Evolutionary conservation across 2,888 invertebrate genomes (phyloP), one percentile per base, ranked within the genome.

Genomic region (Hybos culiciformis): DNA sequence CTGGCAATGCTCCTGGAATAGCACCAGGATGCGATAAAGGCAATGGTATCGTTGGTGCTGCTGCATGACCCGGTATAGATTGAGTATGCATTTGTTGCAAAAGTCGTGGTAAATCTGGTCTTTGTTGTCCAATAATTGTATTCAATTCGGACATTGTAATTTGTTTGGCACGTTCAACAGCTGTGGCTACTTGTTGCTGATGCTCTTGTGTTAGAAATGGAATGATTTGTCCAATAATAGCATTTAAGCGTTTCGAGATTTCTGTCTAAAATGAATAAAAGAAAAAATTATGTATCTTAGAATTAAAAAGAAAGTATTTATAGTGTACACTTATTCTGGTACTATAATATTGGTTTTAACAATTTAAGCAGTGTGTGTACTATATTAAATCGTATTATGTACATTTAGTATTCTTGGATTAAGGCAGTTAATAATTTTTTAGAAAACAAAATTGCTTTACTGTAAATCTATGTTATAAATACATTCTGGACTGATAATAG

Each of bases 1-100:
- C 77, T 36, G 77, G 76, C 23, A 71, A 75, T 1, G 20, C 43
- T 23, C 48, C 48, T 18, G 51, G 42, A 67, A 70, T 72, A 38
- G 74, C 60, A 18, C 75, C 75, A 4, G 78, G 78, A 65, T 78
- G 78, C 33, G 77, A 77, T 67, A 77, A 76, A 23, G 50, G 50
- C 70, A 84, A 77, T 37, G 77, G 77, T 48, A 75, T 67, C n/a
- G 82, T 80, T 33, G 81, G 80, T 41, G 83, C 81, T 37, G 78
- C 77, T 46, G 80, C 80, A 45, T 78, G 73, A 15, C 71, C 72
- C 52, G 86, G 81, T 46, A 74, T 61, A 68, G 87, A 88, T 56
- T 88, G 88, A 26, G 87, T 88, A 65, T 91, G 91, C 86, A 91
- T 88, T 70, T 91, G 91, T 69, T 91, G 91, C 66, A 90, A 71